Percentiles rank a stretch among this genome's conserved stretches.
These are phyloP conservation scores for Tretioscincus oriximinensis DNA, from an alignment of 2,113 vertebrate species.

Conservation along the genomic window DNA sequence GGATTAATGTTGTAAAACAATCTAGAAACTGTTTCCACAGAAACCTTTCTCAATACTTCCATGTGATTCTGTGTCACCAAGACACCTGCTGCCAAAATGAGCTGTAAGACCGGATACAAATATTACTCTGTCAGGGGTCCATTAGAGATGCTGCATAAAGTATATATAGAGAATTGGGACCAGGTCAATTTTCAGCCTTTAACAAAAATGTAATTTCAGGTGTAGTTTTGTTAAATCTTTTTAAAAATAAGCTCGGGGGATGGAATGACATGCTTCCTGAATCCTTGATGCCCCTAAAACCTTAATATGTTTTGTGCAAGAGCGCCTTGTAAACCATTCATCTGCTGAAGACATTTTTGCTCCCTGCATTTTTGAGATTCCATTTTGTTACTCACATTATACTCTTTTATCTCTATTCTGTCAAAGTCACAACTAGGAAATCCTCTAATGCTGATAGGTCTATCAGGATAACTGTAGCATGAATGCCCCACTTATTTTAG, in stretches of 20 bases:
- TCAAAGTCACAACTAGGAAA: slow-evolving; percentile 22
- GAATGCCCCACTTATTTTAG: background rate
- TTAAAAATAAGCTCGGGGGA: background rate
- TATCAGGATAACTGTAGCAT: background rate
- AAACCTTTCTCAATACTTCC: slow-evolving; percentile 14
- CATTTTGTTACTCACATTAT: background rate
- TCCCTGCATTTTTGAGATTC: background rate
- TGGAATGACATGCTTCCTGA: background rate
- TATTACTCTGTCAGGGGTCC: background rate
- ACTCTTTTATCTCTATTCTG: slow-evolving; percentile 28
- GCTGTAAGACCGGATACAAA: background rate
- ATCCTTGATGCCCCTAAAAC: slow-evolving; percentile 2
- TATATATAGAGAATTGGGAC: accelerated
- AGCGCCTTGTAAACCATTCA: background rate
- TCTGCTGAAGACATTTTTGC: background rate
- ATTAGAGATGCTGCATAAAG: accelerated
- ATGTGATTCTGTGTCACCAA: background rate
- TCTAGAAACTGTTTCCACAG: background rate
- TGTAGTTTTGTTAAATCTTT: slow-evolving; percentile 12
- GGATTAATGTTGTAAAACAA: slow-evolving; percentile 16
- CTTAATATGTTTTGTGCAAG: background rate
- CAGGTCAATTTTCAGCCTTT: background rate
- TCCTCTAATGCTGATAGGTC: slow-evolving; percentile 17
- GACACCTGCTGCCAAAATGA: slow-evolving; percentile 16
- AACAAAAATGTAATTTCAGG: background rate